A percentile compares a stretch with the other conserved stretches of the same genome.
These are phyloP conservation scores for Loriculus beryllinus DNA, from an alignment of 2,797 vertebrate genomes.

Conservation along the genomic window DNA sequence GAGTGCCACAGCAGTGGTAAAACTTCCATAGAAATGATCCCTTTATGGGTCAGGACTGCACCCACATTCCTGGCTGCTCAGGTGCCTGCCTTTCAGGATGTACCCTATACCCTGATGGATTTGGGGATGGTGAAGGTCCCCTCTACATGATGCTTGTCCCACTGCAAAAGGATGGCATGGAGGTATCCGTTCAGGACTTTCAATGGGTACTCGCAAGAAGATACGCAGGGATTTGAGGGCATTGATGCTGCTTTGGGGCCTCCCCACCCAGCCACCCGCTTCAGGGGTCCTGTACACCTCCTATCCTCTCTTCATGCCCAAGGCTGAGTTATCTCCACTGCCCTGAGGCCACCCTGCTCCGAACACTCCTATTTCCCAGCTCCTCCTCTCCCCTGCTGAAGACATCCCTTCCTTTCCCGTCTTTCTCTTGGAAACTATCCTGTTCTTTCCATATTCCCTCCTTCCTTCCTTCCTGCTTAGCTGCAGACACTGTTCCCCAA, in stretches of 20 bases:
- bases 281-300: background rate
- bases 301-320: background rate
- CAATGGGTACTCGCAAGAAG: background rate
- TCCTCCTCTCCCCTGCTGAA: background rate
- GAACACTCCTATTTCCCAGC: background rate
- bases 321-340: background rate
- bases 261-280: background rate
- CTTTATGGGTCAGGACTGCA: background rate
- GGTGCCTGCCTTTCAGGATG: background rate
- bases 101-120: background rate
- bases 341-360: background rate
- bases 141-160: fast-evolving
- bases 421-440: background rate
- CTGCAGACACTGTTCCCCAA: background rate
- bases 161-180: background rate
- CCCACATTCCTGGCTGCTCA: background rate
- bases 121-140: background rate
- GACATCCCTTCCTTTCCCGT: background rate
- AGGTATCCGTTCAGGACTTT: background rate
- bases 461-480: background rate
- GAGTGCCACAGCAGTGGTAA: background rate
- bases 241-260: background rate
- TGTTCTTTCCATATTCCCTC: background rate
- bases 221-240: background rate
- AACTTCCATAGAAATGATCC: background rate